Evolutionary conservation across 2,797 vertebrate genomes (phyloP).

Genomic region (Calcarius lapponicus): DNA sequence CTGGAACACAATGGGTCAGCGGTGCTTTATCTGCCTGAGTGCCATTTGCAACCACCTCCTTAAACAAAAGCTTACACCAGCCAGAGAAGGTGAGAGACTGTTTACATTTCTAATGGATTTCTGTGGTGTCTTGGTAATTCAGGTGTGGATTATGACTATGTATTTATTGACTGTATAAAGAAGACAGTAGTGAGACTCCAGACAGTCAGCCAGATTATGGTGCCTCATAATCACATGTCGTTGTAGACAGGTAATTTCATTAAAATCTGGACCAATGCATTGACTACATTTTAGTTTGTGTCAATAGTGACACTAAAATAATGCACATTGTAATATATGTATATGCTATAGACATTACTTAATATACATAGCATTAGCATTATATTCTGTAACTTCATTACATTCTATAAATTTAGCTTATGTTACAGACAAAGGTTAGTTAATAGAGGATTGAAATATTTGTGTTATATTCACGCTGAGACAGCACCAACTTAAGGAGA

Average conservation of each 20-base stretch:
- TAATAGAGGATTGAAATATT: background rate
- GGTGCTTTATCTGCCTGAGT: constrained; percentile 84
- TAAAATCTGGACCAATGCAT: background rate
- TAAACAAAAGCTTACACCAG: constrained; percentile 85
- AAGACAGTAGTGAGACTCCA: background rate
- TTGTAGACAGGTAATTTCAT: background rate
- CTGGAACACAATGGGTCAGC: constrained; percentile 86
- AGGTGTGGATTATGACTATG: background rate
- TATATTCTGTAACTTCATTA: background rate
- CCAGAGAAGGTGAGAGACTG: constrained; percentile 82
- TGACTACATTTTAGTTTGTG: background rate
- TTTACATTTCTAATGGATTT: background rate
- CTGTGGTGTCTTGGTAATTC: background rate
- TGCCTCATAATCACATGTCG: background rate
- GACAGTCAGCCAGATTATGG: background rate
- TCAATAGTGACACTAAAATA: background rate
- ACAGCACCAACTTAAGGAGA: background rate
- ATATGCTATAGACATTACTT: background rate
- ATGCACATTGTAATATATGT: background rate
- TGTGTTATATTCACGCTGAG: background rate
- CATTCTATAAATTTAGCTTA: background rate
- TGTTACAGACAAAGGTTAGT: background rate
- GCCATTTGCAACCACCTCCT: constrained; percentile 90
- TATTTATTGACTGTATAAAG: background rate
- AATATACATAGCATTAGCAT: background rate